Base-by-base conservation (phyloP, 1,140 invertebrate species). In the Temnothorax longispinosus region DNA sequence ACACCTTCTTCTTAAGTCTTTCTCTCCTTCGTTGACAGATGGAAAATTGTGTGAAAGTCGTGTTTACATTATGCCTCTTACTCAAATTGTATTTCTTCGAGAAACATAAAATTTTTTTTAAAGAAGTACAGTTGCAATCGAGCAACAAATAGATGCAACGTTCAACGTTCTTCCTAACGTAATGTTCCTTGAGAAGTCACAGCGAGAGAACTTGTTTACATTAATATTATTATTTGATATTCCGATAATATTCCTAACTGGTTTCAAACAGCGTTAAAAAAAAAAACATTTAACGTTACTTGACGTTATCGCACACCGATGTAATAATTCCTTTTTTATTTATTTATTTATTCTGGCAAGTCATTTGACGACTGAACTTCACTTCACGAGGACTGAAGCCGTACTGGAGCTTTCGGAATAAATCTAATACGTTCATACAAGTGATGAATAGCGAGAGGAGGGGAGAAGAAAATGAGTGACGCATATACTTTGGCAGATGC, bases 351-450 rank as follows among this genome's bases (percentile, higher is more conserved):
- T 47, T 38, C 1, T 10, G 7, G 8, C 41, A 3, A 27, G 32
- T 47, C 4, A 50, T 38, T 41, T 32, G 18, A 35, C 3, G 1
- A 74, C 1, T 75, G 76, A 81, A 78, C 90, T 92, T 93, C 75
- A 92, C 92, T 93, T 93, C 87, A 1, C 88, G 87, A 88, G 60
- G 89, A 91, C 92, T 92, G 89, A 90, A 93, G 85, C 74, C 80
- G 82, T 72, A 93, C 93, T 93, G 93, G 76, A 74, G 60, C 76
- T 88, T 90, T 86, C 89, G 81, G 86, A 81, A 80, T 90, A 84
- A 90, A 87, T 90, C 75, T 90, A 90, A 90, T 88, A 88, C 58
- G 18, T 54, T 84, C 80, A 50, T 74, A 67, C 38, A 75, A 82
- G 67, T 56, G 62, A 44, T 15, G 75, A 77, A 65, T 76, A 64